Evolutionary conservation across 1,140 invertebrate genomes (phyloP).

Genomic region (Cotesia glomerata): DNA sequence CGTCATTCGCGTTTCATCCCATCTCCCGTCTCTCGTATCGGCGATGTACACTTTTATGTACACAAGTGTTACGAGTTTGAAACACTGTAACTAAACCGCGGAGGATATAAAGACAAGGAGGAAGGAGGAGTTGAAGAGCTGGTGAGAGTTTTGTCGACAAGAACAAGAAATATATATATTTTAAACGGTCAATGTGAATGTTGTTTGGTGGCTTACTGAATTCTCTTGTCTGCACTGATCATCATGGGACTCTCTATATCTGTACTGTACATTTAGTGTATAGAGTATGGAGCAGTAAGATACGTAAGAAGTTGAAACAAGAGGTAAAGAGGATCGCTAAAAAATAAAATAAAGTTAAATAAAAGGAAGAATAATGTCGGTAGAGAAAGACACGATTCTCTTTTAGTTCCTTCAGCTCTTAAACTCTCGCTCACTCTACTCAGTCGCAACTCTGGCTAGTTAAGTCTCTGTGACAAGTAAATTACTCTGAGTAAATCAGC

Average conservation of each 20-base stretch:
- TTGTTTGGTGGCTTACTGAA: slow-evolving; percentile 23
- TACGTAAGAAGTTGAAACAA: background rate
- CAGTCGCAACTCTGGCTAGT: background rate
- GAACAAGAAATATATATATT: slow-evolving; percentile 12
- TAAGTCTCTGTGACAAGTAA: slow-evolving; percentile 29
- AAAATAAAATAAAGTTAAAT: background rate
- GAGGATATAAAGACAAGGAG: slow-evolving; percentile 1
- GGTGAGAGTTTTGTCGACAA: background rate
- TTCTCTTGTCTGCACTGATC: slow-evolving; percentile 19
- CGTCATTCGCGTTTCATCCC: too few species aligned
- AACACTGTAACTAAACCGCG: background rate
- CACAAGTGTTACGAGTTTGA: background rate
- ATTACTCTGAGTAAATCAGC: slow-evolving; percentile 34
- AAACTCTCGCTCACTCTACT: slow-evolving; percentile 26
- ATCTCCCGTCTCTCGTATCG: too few species aligned
- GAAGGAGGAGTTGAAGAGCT: background rate
- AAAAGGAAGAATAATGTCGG: too few species aligned
- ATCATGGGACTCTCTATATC: too few species aligned
- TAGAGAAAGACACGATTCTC: too few species aligned
- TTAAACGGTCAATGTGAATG: slow-evolving; percentile 19
- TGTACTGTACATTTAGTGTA: too few species aligned
- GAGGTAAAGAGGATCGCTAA: too few species aligned
- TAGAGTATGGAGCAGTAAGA: too few species aligned
- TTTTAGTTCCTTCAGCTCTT: slow-evolving; percentile 9
- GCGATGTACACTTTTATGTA: background rate